Evolutionary conservation across 1,140 invertebrate species (phyloP).

Genomic region (Solenopsis invicta): DNA sequence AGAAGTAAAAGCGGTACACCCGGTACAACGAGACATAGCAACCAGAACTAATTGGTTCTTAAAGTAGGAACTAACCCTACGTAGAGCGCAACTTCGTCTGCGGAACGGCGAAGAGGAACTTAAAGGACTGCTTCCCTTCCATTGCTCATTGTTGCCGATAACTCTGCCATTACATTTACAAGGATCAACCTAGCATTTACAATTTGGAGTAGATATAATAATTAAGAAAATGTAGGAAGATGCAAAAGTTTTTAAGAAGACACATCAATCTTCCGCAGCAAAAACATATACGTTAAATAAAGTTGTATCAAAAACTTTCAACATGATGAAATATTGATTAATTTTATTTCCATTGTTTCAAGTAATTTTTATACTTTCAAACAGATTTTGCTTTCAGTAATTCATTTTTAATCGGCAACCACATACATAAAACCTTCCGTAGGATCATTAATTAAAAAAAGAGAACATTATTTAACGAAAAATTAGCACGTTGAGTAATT

Average conservation of each 20-base stretch:
- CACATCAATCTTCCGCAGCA: too few relatives aligned
- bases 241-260: background rate
- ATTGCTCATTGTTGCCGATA: slow-evolving; percentile 21
- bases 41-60: slow-evolving; percentile 62
- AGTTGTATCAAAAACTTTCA: background rate
- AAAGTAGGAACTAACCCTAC: slow-evolving; percentile 58
- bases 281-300: slow-evolving; percentile 7
- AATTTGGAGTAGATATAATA: slow-evolving; percentile 12
- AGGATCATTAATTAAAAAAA: slow-evolving; percentile 15
- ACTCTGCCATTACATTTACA: slow-evolving; percentile 8
- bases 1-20: background rate
- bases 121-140: slow-evolving; percentile 44
- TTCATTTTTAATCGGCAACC: background rate
- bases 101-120: slow-evolving; percentile 37
- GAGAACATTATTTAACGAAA: background rate
- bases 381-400: background rate
- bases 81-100: slow-evolving; percentile 26
- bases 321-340: background rate
- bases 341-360: background rate
- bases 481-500: background rate
- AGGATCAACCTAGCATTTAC: background rate
- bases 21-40: slow-evolving; percentile 32
- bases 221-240: background rate
- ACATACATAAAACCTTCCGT: background rate
- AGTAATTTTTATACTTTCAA: slow-evolving; percentile 7